Evolutionary conservation across 2,888 invertebrate genomes (phyloP), one percentile per base, ranked within the genome.

Genomic region (Cacoxenus indagator): DNA sequence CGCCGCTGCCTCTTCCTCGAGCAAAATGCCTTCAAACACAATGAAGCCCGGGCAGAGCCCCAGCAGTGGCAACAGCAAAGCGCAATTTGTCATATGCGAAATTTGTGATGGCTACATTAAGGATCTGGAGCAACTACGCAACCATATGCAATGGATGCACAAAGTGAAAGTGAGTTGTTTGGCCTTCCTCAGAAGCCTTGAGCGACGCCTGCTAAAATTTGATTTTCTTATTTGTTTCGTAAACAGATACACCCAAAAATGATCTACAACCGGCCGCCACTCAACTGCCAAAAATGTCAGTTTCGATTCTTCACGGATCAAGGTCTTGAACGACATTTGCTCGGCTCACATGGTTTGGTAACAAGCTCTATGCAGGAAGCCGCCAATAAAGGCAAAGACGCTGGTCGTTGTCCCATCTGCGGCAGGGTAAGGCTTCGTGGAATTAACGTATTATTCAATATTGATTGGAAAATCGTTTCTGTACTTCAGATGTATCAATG

Each of bases 131-230:
- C 96, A 97, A 86, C 89, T 98, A 73, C 91, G 97, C 74, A 97
- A 97, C 87, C 98, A 98, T 86, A 97, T 98, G 96, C 97, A 96
- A 86, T 97, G 96, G 95, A 97, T 97, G 87, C 98, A 98, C 88
- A 97, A 97, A 91, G 96, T 96, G 77, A 96, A 96, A 89, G 88
- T 88, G 73, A 67, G 57, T 2, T 1, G n/a, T 17, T 62, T 72
- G 61, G 65, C 2, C 11, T 19, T 46, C 19, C 0, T 51, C 8
- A 17, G 37, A 5, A 37, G 0, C 4, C 22, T 6, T 54, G 11
- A 24, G 6, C 9, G 17, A 5, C 24, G 22, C 17, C 48, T 65
- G 11, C 17, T n/a, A 11, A 51, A 17, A 14, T 26, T 14, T 51
- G 17, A 1, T 17, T 64, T n/a, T 54, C 2, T 17, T 57, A 0